A percentile compares a stretch with the other conserved stretches of the same genome.
Evolutionary conservation across 2,797 vertebrate genomes (phyloP).

Genomic region (Gallirallus australis): DNA sequence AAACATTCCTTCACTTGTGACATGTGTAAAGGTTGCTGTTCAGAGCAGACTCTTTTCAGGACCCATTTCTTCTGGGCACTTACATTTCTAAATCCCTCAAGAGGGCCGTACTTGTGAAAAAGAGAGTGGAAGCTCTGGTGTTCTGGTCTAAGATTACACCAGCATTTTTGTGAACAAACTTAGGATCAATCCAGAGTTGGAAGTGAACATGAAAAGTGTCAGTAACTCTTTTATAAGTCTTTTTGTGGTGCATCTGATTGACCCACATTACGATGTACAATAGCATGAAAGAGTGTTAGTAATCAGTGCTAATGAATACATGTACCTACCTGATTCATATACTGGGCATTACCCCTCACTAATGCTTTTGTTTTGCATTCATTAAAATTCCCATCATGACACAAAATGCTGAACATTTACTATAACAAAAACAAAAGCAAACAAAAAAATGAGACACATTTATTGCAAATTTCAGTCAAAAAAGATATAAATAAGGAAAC

Average conservation of each 20-base stretch:
- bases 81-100: conserved; percentile 67
- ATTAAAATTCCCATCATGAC: conserved; percentile 82
- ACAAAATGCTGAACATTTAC: conserved; percentile 79
- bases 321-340: conserved; percentile 79
- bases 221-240: conserved; percentile 45
- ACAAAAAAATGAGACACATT: conserved; percentile 64
- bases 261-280: conserved; percentile 54
- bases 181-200: conserved; percentile 36
- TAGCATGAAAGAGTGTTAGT: conserved; percentile 62
- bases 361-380: conserved; percentile 76
- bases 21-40: conserved; percentile 59
- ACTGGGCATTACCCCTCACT: conserved; percentile 56
- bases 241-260: conserved; percentile 62
- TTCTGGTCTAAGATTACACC: conserved; percentile 48
- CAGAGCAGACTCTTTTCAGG: conserved; percentile 52
- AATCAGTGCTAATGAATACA: conserved; percentile 72
- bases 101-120: not conserved
- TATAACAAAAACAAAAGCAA: conserved; percentile 77
- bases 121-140: conserved; percentile 20
- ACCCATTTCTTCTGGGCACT: conserved; percentile 55
- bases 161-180: conserved; percentile 51
- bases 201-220: conserved; percentile 49
- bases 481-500: conserved; percentile 70
- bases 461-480: conserved; percentile 62
- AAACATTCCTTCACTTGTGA: conserved; percentile 67